Conservation (phyloP, 2,113 vertebrate species). For the Holacanthus passer region DNA sequence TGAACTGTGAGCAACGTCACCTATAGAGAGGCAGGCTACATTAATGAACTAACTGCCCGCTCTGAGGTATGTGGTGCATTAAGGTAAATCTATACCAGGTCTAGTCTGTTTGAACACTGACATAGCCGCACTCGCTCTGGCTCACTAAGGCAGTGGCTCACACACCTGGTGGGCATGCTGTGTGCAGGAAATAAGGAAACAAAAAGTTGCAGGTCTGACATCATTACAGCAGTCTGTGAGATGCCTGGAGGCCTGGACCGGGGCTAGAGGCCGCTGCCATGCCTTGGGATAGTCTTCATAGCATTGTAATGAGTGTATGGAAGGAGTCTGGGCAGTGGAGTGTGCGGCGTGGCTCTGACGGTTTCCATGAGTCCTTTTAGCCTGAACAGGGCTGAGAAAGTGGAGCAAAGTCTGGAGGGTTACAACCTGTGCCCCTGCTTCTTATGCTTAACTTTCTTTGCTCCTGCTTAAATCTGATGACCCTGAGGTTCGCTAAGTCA, state of each 20-base stretch:
- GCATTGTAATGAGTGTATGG: conserved; percentile 60
- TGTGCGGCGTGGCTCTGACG: conserved; percentile 31
- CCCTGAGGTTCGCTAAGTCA: conserved; percentile 14
- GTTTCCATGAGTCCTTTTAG: conserved; percentile 61
- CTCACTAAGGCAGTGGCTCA: conserved; percentile 41
- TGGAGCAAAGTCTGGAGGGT: conserved; percentile 27
- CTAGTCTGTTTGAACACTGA: conserved; percentile 46
- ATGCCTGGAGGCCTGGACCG: conserved; percentile 53
- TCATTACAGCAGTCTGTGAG: conserved; percentile 58
- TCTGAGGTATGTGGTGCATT: conserved; percentile 67
- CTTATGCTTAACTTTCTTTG: conserved; percentile 43
- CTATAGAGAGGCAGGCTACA: conserved; percentile 58
- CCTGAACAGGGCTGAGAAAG: conserved; percentile 43
- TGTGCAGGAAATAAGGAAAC: conserved; percentile 64
- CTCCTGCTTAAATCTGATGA: conserved; percentile 61
- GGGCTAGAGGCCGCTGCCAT: conserved; percentile 21
- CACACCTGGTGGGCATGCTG: conserved; percentile 64
- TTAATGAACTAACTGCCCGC: conserved; percentile 74
- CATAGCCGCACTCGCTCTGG: conserved; percentile 34
- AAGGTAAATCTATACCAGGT: conserved; percentile 74
- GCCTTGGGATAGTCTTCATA: conserved; percentile 43
- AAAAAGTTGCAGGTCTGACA: conserved; percentile 55
- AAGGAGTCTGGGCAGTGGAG: conserved; percentile 43
- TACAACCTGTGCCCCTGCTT: conserved; percentile 45
- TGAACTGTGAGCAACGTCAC: conserved; percentile 78